Evolutionary conservation across 2,113 vertebrate genomes (phyloP), one percentile per base, ranked within the genome.

Genomic region (Marcusenius ussheri): DNA sequence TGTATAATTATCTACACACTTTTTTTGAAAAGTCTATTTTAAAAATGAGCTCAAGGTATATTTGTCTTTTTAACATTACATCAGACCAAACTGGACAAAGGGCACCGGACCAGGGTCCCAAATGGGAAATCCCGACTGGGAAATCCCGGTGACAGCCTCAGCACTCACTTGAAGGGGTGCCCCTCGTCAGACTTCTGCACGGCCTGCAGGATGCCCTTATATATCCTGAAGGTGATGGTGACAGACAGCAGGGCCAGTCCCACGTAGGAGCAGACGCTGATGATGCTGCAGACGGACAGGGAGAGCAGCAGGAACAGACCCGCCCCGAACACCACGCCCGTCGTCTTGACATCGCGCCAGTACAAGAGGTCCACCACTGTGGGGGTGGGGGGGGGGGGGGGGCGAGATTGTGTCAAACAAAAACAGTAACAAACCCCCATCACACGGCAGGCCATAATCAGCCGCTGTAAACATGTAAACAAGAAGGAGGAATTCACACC

Each of bases 131-230:
- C 46, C 46, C 45, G 7, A 45, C 45, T 45, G 13, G 49, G 49
- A 50, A 3, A 58, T 2, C 5, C 21, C 56, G 6, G 0, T 2
- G 6, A 9, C 21, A n/a, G 6, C 21, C 51, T 8, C 3, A 13
- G 39, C 49, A 93, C 98, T 97, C 94, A 99, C 98, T 96, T 98
- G 95, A 99, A 99, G 0, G 98, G 98, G 90, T 99, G 98, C 11
- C 98, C 98, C 92, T 99, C 98, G 9, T 99, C 97, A 0, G 98
- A 99, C 93, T 99, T 99, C 94, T 99, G 98, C 94, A 99, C 96
- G 91, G 98, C 98, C 93, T 99, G 98, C 96, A 99, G 97, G 93
- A 99, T 96, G 91, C 97, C 98, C 92, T 97, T 99, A 95, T 99
- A 99, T 96, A 99, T 97, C 95, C 98, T 97, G 96, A 99, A 99